Conservation (phyloP, 2,113 vertebrate genomes). For the Eonycteris spelaea region DNA sequence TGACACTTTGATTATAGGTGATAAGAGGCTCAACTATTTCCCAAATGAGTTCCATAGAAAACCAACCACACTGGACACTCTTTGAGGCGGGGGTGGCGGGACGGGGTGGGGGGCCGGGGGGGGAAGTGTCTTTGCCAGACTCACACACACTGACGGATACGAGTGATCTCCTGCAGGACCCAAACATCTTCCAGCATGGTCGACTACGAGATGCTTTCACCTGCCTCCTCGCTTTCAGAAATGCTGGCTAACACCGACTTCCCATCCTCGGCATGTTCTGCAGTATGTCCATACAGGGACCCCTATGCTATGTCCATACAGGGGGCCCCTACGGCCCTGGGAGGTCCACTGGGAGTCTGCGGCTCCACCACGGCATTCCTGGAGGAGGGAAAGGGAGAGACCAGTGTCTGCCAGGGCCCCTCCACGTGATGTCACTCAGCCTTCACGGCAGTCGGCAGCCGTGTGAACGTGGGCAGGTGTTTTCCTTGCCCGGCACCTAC, state of each 20-base stretch:
- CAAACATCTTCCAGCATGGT: neutral
- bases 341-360: neutral
- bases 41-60: neutral
- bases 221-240: neutral
- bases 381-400: neutral
- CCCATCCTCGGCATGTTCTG: too few species aligned
- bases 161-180: neutral
- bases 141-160: neutral
- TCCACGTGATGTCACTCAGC: accelerated
- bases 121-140: neutral
- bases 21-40: neutral
- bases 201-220: neutral
- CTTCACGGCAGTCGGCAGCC: too few species aligned
- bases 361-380: neutral
- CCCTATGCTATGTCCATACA: too few species aligned
- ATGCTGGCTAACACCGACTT: neutral
- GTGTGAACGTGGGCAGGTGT: accelerated
- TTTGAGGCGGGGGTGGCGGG: neutral
- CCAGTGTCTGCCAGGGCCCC: neutral
- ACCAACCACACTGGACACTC: neutral
- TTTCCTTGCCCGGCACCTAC: neutral
- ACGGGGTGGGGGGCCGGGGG: too few species aligned
- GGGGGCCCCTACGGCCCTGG: neutral
- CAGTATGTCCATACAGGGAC: too few species aligned
- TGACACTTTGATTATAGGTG: neutral